phyloP scores from a whole-genome alignment of 1,140 invertebrate species.

The Rhynchophorus ferrugineus region DNA sequence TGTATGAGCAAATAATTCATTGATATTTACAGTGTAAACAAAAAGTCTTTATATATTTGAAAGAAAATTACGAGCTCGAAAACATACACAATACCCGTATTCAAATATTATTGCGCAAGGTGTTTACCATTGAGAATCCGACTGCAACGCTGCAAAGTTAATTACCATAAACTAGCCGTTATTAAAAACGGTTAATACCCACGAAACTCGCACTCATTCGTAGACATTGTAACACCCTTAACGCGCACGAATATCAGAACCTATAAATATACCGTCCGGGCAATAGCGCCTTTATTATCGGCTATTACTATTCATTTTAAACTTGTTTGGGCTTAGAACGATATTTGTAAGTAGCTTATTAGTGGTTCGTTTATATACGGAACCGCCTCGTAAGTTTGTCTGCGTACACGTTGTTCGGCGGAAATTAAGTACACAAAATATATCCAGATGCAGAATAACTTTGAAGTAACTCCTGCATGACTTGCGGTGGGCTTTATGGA shows the following conservation, averaged over 20 bases:
- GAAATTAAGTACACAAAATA: constrained; percentile 34
- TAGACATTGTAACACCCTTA: neutral
- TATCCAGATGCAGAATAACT: constrained; percentile 29
- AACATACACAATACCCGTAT: too few relatives aligned
- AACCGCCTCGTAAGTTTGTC: constrained; percentile 27
- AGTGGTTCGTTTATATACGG: constrained; percentile 33
- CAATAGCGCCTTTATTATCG: neutral
- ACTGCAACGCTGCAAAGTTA: neutral
- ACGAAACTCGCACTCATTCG: neutral
- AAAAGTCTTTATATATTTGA: too few relatives aligned
- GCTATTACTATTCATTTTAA: neutral
- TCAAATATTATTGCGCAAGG: too few relatives aligned
- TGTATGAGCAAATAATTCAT: too few relatives aligned
- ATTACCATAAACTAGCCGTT: neutral
- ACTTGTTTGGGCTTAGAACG: constrained; percentile 9
- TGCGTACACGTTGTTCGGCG: constrained; percentile 27
- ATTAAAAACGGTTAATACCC: neutral
- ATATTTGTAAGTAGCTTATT: constrained; percentile 26
- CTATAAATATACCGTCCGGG: neutral
- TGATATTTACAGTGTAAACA: too few relatives aligned
- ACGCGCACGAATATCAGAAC: neutral
- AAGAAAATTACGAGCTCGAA: too few relatives aligned
- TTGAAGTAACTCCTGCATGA: constrained; percentile 20
- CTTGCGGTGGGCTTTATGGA: constrained; percentile 16
- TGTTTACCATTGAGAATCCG: neutral